Evolutionary conservation across 2,113 vertebrate genomes (phyloP).

Genomic region (Cryptotis parvus): DNA sequence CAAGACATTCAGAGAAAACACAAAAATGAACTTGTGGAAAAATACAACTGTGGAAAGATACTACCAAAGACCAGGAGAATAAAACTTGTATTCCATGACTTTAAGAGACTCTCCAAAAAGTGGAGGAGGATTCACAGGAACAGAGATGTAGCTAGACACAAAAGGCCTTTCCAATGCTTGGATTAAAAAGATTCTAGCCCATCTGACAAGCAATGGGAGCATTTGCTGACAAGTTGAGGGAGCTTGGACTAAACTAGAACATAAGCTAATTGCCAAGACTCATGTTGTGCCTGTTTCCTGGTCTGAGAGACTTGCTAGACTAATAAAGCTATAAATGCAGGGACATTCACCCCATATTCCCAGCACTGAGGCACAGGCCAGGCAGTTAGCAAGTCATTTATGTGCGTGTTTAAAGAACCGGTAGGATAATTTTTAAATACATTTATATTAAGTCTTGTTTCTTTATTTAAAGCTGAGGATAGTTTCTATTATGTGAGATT

Average conservation of each 20-base stretch:
- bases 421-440: constrained; percentile 3
- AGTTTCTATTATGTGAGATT: background rate
- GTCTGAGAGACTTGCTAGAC: background rate
- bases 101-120: constrained; percentile 24
- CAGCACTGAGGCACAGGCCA: background rate
- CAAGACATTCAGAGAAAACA: constrained; percentile 18
- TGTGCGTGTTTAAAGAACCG: background rate
- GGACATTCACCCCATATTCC: background rate
- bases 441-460: constrained; percentile 3
- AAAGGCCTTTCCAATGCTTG: background rate
- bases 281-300: background rate
- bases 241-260: background rate
- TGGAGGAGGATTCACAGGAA: background rate
- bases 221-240: background rate
- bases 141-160: background rate
- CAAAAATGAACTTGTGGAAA: constrained; percentile 17
- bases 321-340: background rate
- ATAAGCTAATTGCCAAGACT: background rate
- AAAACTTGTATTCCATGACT: background rate
- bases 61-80: background rate
- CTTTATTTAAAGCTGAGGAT: constrained; percentile 21
- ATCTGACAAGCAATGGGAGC: background rate
- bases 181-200: background rate
- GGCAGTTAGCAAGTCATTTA: background rate
- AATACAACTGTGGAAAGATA: background rate